Evolutionary conservation across 2,113 vertebrate genomes (phyloP).

Genomic region (Paralichthys olivaceus): DNA sequence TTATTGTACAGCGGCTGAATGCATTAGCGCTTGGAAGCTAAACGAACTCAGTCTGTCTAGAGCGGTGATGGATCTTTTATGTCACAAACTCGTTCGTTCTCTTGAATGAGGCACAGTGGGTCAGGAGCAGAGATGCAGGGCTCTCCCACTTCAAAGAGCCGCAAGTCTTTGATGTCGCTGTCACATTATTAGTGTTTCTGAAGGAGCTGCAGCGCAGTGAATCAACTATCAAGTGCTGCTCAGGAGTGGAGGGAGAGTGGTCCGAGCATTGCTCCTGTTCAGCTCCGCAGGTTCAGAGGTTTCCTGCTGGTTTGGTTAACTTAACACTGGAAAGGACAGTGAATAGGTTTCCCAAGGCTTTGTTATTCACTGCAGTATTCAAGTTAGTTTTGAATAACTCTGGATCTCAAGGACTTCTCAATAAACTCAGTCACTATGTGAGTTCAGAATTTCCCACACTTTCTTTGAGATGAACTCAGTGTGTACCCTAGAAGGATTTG

Average conservation of each 20-base stretch:
- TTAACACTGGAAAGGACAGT: constrained; percentile 28
- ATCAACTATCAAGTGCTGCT: constrained; percentile 46
- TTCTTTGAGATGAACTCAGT: neutral
- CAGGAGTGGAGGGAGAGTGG: constrained; percentile 23
- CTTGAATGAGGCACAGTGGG: constrained; percentile 62
- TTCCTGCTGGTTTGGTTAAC: constrained; percentile 48
- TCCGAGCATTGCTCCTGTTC: constrained; percentile 49
- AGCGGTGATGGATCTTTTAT: constrained; percentile 65
- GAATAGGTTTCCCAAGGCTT: constrained; percentile 42
- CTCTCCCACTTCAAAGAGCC: constrained; percentile 77
- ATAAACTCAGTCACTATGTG: neutral
- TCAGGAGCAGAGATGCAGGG: constrained; percentile 66
- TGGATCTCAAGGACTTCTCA: constrained; percentile 34
- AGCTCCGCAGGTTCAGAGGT: constrained; percentile 57
- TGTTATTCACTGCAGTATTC: constrained; percentile 55
- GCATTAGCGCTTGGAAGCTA: constrained; percentile 47
- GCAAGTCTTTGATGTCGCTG: constrained; percentile 77
- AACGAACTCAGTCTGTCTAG: constrained; percentile 66
- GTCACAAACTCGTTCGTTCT: constrained; percentile 68
- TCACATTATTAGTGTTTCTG: constrained; percentile 76
- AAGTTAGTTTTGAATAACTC: constrained; percentile 45
- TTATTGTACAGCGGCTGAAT: constrained; percentile 37
- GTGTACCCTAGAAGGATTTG: neutral
- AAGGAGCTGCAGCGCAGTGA: constrained; percentile 70
- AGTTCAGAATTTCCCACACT: neutral